Percentiles rank a stretch among this genome's conserved stretches.
phyloP scores from a whole-genome alignment of 1,140 invertebrate species.

The Camponotus vicinus region DNA sequence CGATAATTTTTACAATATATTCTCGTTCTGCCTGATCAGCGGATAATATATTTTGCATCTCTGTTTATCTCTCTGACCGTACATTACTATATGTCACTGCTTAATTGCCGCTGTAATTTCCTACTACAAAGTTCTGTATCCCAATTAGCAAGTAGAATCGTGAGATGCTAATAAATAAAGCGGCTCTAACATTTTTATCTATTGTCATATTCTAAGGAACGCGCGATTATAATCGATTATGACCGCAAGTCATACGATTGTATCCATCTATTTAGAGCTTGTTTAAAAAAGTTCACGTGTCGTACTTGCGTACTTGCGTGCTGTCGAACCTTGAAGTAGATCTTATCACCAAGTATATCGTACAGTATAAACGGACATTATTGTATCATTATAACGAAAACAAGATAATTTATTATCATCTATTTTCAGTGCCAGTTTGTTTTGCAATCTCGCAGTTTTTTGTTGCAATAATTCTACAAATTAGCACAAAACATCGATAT shows the following conservation, averaged over 20 bases:
- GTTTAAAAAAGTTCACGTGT: conserved; percentile 7
- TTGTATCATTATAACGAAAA: conserved; percentile 9
- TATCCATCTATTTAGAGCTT: background rate
- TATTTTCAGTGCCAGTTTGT: background rate
- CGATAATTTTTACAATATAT: background rate
- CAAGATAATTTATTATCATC: conserved; percentile 12
- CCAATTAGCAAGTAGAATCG: background rate
- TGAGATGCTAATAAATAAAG: background rate
- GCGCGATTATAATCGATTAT: background rate
- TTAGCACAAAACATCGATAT: background rate
- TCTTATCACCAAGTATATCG: conserved; percentile 17
- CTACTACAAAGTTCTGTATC: background rate
- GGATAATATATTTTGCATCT: background rate
- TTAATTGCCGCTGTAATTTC: conserved; percentile 1
- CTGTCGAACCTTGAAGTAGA: background rate
- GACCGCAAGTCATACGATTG: background rate
- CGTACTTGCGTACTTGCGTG: background rate
- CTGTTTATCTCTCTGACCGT: background rate
- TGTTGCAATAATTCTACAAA: background rate
- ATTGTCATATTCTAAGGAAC: background rate
- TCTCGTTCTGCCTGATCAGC: background rate
- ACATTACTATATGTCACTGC: conserved; percentile 12
- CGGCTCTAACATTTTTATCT: background rate
- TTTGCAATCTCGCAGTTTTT: background rate
- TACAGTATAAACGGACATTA: background rate